phyloP scores from a whole-genome alignment of 2,113 vertebrate species.

The Oceanodroma tethys region DNA sequence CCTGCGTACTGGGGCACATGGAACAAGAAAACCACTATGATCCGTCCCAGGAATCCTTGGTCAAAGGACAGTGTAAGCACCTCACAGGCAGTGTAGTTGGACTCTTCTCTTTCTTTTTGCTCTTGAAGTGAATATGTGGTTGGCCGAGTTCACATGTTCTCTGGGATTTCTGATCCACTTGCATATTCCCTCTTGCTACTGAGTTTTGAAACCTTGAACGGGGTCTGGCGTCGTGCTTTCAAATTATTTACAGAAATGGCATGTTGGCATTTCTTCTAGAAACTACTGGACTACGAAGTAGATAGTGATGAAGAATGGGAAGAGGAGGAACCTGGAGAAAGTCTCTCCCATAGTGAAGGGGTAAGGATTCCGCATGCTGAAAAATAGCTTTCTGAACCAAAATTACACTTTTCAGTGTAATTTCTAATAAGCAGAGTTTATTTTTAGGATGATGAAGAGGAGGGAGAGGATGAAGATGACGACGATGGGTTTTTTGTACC shows the following conservation, averaged over 20 bases:
- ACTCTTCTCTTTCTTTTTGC: neutral
- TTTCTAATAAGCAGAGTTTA: neutral
- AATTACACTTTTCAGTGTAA: rapidly evolving
- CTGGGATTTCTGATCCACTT: neutral
- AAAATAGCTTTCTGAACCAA: rapidly evolving
- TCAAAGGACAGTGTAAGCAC: slow-evolving; percentile 82
- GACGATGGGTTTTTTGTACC: slow-evolving; percentile 97
- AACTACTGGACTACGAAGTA: slow-evolving; percentile 91
- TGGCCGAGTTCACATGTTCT: neutral
- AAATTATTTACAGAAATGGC: neutral
- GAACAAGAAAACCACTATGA: slow-evolving; percentile 80
- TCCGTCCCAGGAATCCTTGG: slow-evolving; percentile 84
- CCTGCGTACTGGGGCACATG: slow-evolving; percentile 98
- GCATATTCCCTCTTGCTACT: neutral
- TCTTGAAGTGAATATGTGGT: neutral
- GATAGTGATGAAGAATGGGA: slow-evolving; percentile 99
- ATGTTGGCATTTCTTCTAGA: slow-evolving; percentile 61
- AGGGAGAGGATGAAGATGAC: slow-evolving; percentile 89
- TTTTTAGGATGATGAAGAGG: slow-evolving; percentile 90
- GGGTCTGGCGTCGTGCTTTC: neutral
- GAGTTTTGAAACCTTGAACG: neutral
- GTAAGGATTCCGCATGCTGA: slow-evolving; percentile 57
- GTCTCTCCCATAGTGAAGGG: slow-evolving; percentile 94
- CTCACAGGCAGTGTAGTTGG: rapidly evolving
- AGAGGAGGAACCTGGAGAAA: slow-evolving; percentile 97